These are phyloP conservation scores for Phrynocephalus vlangalii DNA, from an alignment of 2,797 vertebrate species.

Conservation along the genomic window DNA sequence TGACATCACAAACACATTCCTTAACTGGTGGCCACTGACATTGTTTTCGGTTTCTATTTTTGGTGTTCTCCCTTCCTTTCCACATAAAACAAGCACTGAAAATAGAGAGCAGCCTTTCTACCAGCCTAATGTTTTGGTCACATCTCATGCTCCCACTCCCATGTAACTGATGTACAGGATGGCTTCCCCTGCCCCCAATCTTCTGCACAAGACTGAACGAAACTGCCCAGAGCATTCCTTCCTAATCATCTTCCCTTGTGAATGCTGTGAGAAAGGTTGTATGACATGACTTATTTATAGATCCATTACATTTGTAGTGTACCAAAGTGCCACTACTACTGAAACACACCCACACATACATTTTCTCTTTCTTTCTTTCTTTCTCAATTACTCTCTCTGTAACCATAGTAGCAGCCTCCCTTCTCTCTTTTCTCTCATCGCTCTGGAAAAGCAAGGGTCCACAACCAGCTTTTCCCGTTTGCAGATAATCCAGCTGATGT, in stretches of 20 bases:
- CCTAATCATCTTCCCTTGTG: background rate
- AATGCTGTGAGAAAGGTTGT: background rate
- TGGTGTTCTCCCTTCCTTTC: background rate
- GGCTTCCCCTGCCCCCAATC: background rate
- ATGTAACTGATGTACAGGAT: background rate
- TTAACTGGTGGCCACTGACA: background rate
- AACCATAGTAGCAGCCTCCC: background rate
- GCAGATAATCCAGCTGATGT: constrained; percentile 59
- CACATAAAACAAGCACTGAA: background rate
- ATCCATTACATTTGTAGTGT: background rate
- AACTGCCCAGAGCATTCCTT: background rate
- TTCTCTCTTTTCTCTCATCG: constrained; percentile 34
- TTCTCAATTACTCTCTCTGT: accelerated
- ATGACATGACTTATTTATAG: constrained; percentile 16
- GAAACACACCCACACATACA: background rate
- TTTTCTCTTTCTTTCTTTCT: background rate
- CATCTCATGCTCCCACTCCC: background rate
- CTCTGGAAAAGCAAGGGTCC: constrained; percentile 35
- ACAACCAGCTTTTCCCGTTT: constrained; percentile 43
- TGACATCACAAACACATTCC: background rate
- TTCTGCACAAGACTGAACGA: background rate
- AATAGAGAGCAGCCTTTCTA: background rate
- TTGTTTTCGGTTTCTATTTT: background rate
- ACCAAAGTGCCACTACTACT: background rate
- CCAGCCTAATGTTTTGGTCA: background rate